Conservation (phyloP, 2,797 vertebrate species). For the Sebastes nivosus region DNA sequence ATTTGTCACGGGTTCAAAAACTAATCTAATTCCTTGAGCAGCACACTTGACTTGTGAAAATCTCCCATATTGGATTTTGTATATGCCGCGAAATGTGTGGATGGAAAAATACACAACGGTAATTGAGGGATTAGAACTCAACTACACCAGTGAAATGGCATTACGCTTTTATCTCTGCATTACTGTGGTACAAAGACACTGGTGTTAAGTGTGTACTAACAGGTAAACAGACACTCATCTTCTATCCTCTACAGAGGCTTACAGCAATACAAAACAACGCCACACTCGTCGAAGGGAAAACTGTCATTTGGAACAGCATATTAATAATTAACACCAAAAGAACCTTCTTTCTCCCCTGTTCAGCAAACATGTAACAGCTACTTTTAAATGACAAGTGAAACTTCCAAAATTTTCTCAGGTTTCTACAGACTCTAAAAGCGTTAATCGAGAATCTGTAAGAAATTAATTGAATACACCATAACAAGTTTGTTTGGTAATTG, state of each 20-base stretch:
- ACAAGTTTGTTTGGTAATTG: slow-evolving; percentile 68
- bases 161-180: slow-evolving; percentile 71
- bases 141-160: slow-evolving; percentile 65
- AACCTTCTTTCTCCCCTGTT: not conserved
- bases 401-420: slow-evolving; percentile 1
- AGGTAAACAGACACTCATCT: slow-evolving; percentile 63
- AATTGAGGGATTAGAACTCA: slow-evolving; percentile 82
- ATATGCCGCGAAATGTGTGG: slow-evolving; percentile 68
- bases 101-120: slow-evolving; percentile 71
- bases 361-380: not conserved
- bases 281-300: slow-evolving; percentile 18
- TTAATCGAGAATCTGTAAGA: slow-evolving; percentile 45
- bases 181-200: slow-evolving; percentile 59
- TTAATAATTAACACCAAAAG: slow-evolving; percentile 29
- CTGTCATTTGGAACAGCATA: slow-evolving; percentile 6
- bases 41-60: slow-evolving; percentile 81
- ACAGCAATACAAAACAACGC: slow-evolving; percentile 32
- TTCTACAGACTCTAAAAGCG: slow-evolving; percentile 19
- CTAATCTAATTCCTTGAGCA: slow-evolving; percentile 82
- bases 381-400: slow-evolving; percentile 24
- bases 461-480: slow-evolving; percentile 60
- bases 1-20: slow-evolving; percentile 85
- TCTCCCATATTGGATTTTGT: slow-evolving; percentile 79
- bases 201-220: slow-evolving; percentile 63
- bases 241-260: slow-evolving; percentile 46